These are phyloP conservation scores for Lepidurus couesii DNA, from an alignment of 1,140 invertebrate genomes.

Conservation along the genomic window DNA sequence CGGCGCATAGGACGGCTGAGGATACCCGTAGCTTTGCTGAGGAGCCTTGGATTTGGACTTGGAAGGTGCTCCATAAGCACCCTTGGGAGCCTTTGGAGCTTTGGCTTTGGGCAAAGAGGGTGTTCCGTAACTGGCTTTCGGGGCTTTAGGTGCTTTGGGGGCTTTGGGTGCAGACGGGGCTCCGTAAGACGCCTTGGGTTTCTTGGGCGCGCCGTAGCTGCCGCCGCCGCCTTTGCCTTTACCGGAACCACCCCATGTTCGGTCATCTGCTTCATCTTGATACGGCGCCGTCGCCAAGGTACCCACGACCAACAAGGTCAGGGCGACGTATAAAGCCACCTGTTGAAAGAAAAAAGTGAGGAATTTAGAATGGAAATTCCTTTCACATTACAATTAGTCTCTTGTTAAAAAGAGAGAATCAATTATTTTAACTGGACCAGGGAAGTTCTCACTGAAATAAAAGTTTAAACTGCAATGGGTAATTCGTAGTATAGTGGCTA, in stretches of 20 bases:
- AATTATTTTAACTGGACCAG: background rate
- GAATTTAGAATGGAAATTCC: background rate
- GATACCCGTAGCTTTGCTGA: slow-evolving; percentile 25
- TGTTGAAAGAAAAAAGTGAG: background rate
- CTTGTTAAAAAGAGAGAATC: background rate
- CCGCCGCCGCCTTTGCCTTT: slow-evolving; percentile 11
- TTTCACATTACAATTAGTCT: background rate
- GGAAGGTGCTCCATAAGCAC: slow-evolving; percentile 31
- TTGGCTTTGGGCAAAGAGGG: slow-evolving; percentile 31
- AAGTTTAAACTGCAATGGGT: background rate
- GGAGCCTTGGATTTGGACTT: slow-evolving; percentile 32
- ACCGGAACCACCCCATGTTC: slow-evolving; percentile 31
- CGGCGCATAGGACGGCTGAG: slow-evolving; percentile 27
- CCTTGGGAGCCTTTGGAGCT: slow-evolving; percentile 32
- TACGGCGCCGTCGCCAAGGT: slow-evolving; percentile 24
- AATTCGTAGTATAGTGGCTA: background rate
- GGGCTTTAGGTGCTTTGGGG: slow-evolving; percentile 34
- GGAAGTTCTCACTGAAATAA: background rate
- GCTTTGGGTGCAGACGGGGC: slow-evolving; percentile 32
- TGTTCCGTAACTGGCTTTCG: slow-evolving; percentile 33
- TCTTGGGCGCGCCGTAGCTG: slow-evolving; percentile 32
- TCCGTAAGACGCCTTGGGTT: slow-evolving; percentile 34
- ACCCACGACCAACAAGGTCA: slow-evolving; percentile 27
- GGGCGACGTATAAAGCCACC: slow-evolving; percentile 23
- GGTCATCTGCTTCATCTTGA: slow-evolving; percentile 22